phyloP scores from a whole-genome alignment of 2,797 vertebrate genomes.

The Benthosema pterotum region DNA sequence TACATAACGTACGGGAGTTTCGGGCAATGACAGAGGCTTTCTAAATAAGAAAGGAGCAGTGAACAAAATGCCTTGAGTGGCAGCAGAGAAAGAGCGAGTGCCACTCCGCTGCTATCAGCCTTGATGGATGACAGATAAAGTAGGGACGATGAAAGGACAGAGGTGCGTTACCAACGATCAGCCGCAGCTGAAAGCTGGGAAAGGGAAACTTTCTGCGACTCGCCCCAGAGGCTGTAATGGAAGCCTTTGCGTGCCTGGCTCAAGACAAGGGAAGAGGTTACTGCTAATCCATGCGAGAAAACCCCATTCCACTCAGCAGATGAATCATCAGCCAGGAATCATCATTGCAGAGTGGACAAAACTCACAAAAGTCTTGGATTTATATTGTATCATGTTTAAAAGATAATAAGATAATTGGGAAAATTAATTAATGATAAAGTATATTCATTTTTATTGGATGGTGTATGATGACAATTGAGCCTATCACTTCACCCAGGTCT shows the following conservation, averaged over 20 bases:
- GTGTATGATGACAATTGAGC: too few relatives aligned
- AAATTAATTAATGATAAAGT: too few relatives aligned
- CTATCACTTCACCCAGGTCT: too few relatives aligned
- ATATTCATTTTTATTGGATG: too few relatives aligned
- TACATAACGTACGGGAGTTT: slow-evolving; percentile 61
- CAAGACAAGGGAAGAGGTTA: slow-evolving; percentile 24
- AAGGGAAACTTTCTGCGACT: slow-evolving; percentile 36
- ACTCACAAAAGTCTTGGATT: too few relatives aligned
- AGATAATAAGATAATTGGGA: too few relatives aligned
- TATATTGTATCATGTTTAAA: too few relatives aligned
- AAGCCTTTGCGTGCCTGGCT: slow-evolving; percentile 42
- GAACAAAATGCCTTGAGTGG: slow-evolving; percentile 19
- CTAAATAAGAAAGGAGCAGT: neutral
- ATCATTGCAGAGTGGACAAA: slow-evolving; percentile 48
- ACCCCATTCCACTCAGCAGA: slow-evolving; percentile 47
- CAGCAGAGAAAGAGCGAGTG: slow-evolving; percentile 18
- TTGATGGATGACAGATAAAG: slow-evolving; percentile 47
- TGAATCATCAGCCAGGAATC: slow-evolving; percentile 42
- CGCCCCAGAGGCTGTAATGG: slow-evolving; percentile 39
- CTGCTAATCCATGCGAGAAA: slow-evolving; percentile 62
- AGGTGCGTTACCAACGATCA: slow-evolving; percentile 35
- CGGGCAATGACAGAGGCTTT: slow-evolving; percentile 28
- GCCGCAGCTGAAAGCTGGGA: slow-evolving; percentile 52
- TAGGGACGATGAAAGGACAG: slow-evolving; percentile 23
- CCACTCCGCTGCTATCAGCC: slow-evolving; percentile 27